phyloP scores from a whole-genome alignment of 2,113 vertebrate genomes.

The Rhombomys opimus region DNA sequence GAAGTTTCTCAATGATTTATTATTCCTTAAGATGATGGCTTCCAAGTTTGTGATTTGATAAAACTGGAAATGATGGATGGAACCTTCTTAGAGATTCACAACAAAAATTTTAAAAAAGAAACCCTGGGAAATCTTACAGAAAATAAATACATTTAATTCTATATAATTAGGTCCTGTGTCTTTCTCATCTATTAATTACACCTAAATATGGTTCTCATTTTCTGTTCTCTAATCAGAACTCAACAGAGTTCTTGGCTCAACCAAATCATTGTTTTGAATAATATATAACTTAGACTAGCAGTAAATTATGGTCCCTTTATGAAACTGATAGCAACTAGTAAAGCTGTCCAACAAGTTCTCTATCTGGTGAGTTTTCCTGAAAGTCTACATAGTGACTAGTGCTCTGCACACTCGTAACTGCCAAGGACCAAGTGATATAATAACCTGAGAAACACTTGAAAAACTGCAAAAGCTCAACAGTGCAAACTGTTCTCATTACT shows the following conservation, averaged over 20 bases:
- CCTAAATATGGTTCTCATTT: conserved; percentile 46
- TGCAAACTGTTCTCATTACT: background rate
- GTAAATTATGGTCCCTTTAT: conserved; percentile 50
- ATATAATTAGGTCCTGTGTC: background rate
- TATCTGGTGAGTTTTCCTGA: background rate
- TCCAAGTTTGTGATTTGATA: conserved; percentile 37
- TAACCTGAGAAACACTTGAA: conserved; percentile 59
- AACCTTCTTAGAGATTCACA: conserved; percentile 27
- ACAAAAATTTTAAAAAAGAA: background rate
- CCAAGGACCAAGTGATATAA: conserved; percentile 50
- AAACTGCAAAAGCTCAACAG: conserved; percentile 31
- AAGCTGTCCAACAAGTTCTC: conserved; percentile 37
- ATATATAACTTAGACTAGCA: conserved; percentile 36
- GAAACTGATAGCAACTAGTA: conserved; percentile 45
- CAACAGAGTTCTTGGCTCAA: conserved; percentile 28
- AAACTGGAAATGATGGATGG: conserved; percentile 32
- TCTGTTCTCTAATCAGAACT: conserved; percentile 33
- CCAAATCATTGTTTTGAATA: conserved; percentile 53
- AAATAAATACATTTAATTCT: conserved; percentile 67
- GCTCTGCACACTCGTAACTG: background rate
- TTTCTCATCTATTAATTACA: conserved; percentile 35
- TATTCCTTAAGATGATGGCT: background rate
- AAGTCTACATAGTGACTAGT: conserved; percentile 24
- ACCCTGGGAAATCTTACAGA: conserved; percentile 3
- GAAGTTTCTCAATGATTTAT: conserved; percentile 35